Evolutionary conservation across 2,113 vertebrate genomes (phyloP).

Genomic region (Cathartes aura): DNA sequence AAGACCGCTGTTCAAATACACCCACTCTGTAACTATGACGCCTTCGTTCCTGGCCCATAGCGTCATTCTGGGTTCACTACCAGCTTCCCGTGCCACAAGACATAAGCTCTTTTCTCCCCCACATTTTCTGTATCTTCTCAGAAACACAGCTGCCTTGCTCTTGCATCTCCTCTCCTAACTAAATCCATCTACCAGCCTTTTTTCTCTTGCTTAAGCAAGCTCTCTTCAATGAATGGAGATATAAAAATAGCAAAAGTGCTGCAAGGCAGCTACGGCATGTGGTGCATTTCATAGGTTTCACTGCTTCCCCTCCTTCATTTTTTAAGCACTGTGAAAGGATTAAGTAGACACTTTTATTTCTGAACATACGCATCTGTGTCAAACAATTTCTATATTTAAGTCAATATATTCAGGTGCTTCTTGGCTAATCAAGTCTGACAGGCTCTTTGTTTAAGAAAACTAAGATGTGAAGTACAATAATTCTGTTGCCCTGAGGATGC

Average conservation of each 20-base stretch:
- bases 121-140: not conserved
- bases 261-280: not conserved
- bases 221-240: not conserved
- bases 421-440: constrained; percentile 60
- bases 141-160: not conserved
- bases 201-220: not conserved
- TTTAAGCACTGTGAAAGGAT: constrained; percentile 11
- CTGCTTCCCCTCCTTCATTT: not conserved
- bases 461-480: constrained; percentile 4
- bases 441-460: constrained; percentile 58
- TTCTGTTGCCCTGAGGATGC: constrained; percentile 25
- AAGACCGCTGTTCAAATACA: not conserved
- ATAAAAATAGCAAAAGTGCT: constrained; percentile 28
- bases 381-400: constrained; percentile 41
- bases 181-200: not conserved
- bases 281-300: not conserved
- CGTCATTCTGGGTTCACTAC: not conserved
- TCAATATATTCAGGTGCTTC: constrained; percentile 37
- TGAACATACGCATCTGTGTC: not conserved
- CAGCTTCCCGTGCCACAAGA: not conserved
- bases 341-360: constrained; percentile 29
- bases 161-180: not conserved
- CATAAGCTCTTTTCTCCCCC: not conserved
- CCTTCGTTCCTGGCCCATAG: not conserved
- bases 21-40: not conserved